phyloP scores from a whole-genome alignment of 2,888 invertebrate genomes.

The Tiphia femorata region DNA sequence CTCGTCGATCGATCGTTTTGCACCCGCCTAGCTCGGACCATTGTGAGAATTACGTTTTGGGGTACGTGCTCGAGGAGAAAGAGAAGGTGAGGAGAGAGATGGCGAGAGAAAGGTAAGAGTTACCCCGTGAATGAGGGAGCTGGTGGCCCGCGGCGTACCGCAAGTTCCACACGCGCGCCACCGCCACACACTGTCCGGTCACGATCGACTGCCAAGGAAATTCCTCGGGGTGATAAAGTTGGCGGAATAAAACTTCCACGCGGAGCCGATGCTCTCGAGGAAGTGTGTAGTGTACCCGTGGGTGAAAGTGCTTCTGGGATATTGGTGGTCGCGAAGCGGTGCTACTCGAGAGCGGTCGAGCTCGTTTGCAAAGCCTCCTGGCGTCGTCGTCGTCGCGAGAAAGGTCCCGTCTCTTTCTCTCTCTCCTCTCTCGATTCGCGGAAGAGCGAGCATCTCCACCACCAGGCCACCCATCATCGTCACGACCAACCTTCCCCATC shows the following conservation, averaged over 20 bases:
- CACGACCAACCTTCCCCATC: no score
- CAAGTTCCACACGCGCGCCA: no score
- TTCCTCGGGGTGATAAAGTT: constrained; percentile 38
- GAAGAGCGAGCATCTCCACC: no score
- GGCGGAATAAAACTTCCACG: constrained; percentile 42
- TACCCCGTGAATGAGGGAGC: background rate
- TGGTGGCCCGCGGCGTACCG: constrained; percentile 24
- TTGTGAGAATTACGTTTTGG: background rate
- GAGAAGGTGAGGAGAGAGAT: background rate
- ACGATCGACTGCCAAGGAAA: no score
- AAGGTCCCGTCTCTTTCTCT: constrained; percentile 2
- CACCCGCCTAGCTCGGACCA: background rate
- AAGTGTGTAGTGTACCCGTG: constrained; percentile 52
- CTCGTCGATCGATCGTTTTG: constrained; percentile 1
- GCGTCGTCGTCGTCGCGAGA: no score
- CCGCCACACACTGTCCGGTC: no score
- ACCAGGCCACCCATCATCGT: no score
- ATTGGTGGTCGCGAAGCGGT: no score
- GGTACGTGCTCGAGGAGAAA: background rate
- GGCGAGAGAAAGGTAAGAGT: constrained; percentile 6
- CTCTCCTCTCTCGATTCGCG: background rate
- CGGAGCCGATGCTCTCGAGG: constrained; percentile 46
- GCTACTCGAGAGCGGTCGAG: constrained; percentile 21
- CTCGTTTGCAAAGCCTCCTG: no score
- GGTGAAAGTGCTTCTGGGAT: constrained; percentile 57